These are phyloP conservation scores for Lindbergichthys nudifrons DNA, from an alignment of 2,797 vertebrate genomes.

Conservation along the genomic window DNA sequence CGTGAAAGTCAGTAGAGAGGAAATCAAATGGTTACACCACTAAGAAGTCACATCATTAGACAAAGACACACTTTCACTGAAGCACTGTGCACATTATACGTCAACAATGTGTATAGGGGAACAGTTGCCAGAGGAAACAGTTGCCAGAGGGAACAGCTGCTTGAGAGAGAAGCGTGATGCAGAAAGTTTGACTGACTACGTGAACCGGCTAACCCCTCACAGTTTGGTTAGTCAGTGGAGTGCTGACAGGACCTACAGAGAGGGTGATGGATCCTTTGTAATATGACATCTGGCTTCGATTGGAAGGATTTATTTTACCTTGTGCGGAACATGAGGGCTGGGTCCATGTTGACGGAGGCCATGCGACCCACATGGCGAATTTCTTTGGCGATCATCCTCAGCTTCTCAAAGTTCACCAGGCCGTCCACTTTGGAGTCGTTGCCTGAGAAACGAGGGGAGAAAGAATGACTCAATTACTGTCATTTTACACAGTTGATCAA, in stretches of 20 bases:
- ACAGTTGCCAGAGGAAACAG: conserved; percentile 57
- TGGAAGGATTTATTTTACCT: conserved; percentile 80
- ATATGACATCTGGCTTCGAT: not conserved
- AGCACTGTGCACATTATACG: conserved; percentile 62
- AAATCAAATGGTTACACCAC: conserved; percentile 66
- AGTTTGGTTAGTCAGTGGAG: conserved; percentile 55
- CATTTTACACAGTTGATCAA: not conserved
- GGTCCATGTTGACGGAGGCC: conserved; percentile 99
- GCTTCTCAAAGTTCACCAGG: conserved; percentile 98
- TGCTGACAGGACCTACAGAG: conserved; percentile 42
- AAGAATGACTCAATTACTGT: no score
- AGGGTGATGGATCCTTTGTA: not conserved
- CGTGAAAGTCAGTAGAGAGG: conserved; percentile 61
- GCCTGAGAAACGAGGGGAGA: conserved; percentile 76
- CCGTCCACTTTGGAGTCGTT: conserved; percentile 99
- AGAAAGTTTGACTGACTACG: conserved; percentile 48
- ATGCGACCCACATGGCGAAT: conserved; percentile 97
- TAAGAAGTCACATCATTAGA: conserved; percentile 64
- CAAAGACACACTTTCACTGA: conserved; percentile 69
- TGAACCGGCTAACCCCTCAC: conserved; percentile 63
- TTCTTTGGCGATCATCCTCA: conserved; percentile 99
- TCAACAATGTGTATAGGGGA: conserved; percentile 61
- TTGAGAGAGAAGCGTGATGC: conserved; percentile 68
- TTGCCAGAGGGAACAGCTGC: conserved; percentile 70
- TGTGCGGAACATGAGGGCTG: conserved; percentile 97